phyloP scores from a whole-genome alignment of 2,888 invertebrate species.

The Geotrupes spiniger region DNA sequence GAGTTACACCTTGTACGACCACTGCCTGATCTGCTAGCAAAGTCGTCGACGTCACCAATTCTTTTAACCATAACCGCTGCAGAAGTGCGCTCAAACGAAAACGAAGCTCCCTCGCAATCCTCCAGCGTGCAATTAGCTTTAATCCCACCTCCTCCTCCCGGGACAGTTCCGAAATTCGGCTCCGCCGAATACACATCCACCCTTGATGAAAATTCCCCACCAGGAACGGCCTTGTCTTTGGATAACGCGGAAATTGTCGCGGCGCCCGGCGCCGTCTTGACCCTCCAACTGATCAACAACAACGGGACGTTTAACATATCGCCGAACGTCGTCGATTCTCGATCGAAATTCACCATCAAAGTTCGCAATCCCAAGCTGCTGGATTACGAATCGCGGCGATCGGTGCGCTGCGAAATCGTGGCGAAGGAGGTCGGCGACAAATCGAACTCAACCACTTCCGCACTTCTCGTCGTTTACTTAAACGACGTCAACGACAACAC shows the following conservation, averaged over 20 bases:
- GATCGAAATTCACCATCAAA: constrained; percentile 74
- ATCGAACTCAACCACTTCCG: constrained; percentile 69
- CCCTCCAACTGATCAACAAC: constrained; percentile 71
- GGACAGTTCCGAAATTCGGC: constrained; percentile 42
- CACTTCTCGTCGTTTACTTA: constrained; percentile 75
- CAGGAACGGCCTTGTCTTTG: constrained; percentile 67
- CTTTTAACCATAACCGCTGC: constrained; percentile 82
- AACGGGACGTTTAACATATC: constrained; percentile 87
- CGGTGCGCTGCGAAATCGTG: constrained; percentile 68
- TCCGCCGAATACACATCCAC: constrained; percentile 65
- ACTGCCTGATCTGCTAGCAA: constrained; percentile 74
- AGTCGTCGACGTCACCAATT: constrained; percentile 80
- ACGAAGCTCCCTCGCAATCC: constrained; percentile 70
- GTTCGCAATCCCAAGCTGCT: constrained; percentile 79
- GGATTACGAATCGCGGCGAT: constrained; percentile 79
- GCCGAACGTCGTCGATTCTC: constrained; percentile 78
- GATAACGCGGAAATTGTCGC: constrained; percentile 41
- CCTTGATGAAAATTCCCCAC: constrained; percentile 77
- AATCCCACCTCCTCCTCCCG: constrained; percentile 53
- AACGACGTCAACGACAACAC: constrained; percentile 87
- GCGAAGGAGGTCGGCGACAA: constrained; percentile 74
- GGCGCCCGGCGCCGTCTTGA: constrained; percentile 65
- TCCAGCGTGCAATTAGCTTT: constrained; percentile 81
- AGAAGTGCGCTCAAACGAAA: constrained; percentile 71
- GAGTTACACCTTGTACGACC: constrained; percentile 69